Evolutionary conservation across 2,113 vertebrate species (phyloP).

Genomic region (Sylvia atricapilla): DNA sequence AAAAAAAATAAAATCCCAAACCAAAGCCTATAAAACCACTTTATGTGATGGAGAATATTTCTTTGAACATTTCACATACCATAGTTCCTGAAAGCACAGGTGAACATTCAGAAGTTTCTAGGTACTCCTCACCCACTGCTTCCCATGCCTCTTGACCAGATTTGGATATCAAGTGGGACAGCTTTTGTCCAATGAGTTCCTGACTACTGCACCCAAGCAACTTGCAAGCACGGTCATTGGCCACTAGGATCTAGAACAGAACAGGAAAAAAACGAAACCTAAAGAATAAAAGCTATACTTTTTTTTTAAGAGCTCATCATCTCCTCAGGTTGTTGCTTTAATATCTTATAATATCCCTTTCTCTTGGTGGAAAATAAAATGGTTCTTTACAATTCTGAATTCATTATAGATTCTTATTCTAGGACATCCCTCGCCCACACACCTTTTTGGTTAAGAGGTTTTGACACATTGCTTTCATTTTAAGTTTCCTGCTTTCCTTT

Average conservation of each 20-base stretch:
- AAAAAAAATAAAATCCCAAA: background rate
- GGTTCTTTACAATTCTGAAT: background rate
- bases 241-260: constrained; percentile 82
- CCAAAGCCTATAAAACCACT: background rate
- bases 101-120: constrained; percentile 69
- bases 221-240: constrained; percentile 84
- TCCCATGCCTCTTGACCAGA: constrained; percentile 74
- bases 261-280: background rate
- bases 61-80: constrained; percentile 72
- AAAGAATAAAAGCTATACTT: background rate
- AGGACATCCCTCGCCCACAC: background rate
- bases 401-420: background rate
- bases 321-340: background rate
- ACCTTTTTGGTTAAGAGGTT: background rate
- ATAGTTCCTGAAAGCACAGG: constrained; percentile 78
- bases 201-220: constrained; percentile 79
- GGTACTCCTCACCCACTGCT: constrained; percentile 76
- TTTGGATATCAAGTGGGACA: constrained; percentile 80
- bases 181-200: constrained; percentile 81
- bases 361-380: background rate
- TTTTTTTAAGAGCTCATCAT: background rate
- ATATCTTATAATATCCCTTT: background rate
- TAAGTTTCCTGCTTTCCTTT: background rate
- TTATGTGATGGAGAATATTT: background rate
- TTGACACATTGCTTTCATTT: background rate